Evolutionary conservation across 2,888 invertebrate genomes (phyloP), one percentile per base, ranked within the genome.

Genomic region (Auanema freiburgensis): DNA sequence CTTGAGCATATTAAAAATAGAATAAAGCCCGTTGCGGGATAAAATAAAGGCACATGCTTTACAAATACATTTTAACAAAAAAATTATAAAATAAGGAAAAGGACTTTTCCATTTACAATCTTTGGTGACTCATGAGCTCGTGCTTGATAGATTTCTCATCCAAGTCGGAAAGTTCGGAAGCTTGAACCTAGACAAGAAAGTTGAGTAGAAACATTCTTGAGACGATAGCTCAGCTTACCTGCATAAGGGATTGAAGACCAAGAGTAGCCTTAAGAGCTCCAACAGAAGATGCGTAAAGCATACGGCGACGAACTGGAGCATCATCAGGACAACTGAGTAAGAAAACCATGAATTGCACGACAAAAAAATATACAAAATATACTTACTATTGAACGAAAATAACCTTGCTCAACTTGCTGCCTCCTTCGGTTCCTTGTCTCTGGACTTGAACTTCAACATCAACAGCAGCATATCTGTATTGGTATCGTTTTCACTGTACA

Each of bases 261-360:
- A 83, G 77, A 1, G 81, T 76, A 8, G 82, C 80, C 69, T 83
- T 83, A 49, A 83, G 75, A 25, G 83, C 83, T 49, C 83, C 77
- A 43, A 83, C 83, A 43, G 84, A 84, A 2, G 81, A 81, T 33
- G 83, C 83, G 79, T 83, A 83, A 58, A 83, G 76, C 83, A 83
- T 83, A 52, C 83, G 81, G 55, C 80, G 67, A 46, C 83, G 79
- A 16, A 83, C 83, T 24, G 83, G 83, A 16, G 83, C 83, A 24
- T 81, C 80, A 67, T 83, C 83, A 24, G 83, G 83, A 58, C 83
- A 83, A 68, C 83, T 83, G 66, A 54, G 81, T 63, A 16, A 16
- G 51, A 16, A 25, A 25, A 41, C 52, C 52, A 16, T 21, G 10
- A 21, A 44, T 33, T 8, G 8, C 8, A n/a, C 18, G 3, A 11